Evolutionary conservation across 2,113 vertebrate species (phyloP).

Genomic region (Vidua macroura): DNA sequence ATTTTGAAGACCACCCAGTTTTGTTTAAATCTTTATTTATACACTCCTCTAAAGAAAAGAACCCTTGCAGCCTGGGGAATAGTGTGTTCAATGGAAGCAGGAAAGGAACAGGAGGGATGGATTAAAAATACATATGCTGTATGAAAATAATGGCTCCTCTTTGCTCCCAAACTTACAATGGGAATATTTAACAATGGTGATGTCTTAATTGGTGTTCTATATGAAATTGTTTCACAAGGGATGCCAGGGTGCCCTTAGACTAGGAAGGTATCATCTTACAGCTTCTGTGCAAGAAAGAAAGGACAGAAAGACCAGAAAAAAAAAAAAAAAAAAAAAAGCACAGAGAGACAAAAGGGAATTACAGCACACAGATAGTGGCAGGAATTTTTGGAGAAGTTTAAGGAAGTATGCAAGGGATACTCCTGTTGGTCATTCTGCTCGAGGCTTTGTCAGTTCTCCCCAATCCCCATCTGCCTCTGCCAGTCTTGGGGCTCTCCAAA

Average conservation of each 20-base stretch:
- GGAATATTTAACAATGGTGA: background rate
- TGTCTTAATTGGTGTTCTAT: background rate
- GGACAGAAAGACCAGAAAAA: background rate
- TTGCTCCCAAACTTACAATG: background rate
- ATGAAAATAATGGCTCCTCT: background rate
- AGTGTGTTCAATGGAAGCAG: background rate
- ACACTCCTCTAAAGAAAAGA: background rate
- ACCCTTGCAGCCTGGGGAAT: background rate
- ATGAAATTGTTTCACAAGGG: background rate
- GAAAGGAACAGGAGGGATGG: background rate
- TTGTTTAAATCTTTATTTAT: background rate
- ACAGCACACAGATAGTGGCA: background rate
- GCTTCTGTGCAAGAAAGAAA: background rate
- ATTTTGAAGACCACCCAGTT: background rate
- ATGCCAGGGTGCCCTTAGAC: background rate
- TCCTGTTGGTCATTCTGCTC: background rate
- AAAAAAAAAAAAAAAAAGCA: background rate
- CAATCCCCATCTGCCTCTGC: background rate
- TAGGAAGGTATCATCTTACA: background rate
- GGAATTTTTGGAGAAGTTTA: background rate
- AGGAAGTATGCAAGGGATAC: background rate
- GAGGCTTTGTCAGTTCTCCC: background rate
- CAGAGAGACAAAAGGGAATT: background rate
- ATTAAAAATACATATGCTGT: background rate
- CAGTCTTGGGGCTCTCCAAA: background rate